These are phyloP conservation scores for Cosmopolites sordidus DNA, from an alignment of 2,888 invertebrate genomes.

Conservation along the genomic window DNA sequence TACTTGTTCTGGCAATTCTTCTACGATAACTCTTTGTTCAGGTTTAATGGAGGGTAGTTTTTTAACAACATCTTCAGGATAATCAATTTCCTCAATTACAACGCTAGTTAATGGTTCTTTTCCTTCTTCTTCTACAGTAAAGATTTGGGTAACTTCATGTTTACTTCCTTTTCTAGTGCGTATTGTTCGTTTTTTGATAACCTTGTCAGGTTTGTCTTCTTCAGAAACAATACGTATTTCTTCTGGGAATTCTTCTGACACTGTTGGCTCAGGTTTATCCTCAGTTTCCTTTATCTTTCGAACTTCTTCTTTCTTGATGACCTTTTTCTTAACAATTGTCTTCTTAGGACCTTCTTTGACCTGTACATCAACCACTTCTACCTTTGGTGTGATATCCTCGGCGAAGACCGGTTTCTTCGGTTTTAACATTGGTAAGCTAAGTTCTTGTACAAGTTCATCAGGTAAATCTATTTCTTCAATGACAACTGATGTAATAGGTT, in stretches of 20 bases:
- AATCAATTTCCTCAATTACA: slow-evolving; percentile 38
- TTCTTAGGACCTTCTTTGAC: slow-evolving; percentile 33
- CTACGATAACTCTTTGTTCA: slow-evolving; percentile 32
- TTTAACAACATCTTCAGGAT: slow-evolving; percentile 34
- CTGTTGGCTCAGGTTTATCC: slow-evolving; percentile 19
- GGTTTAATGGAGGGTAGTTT: slow-evolving; percentile 39
- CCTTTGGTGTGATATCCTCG: slow-evolving; percentile 23
- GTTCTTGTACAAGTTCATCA: slow-evolving; percentile 40
- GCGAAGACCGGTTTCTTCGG: slow-evolving; percentile 18
- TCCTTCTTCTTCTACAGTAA: slow-evolving; percentile 45
- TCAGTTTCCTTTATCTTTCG: slow-evolving; percentile 27
- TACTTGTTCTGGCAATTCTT: slow-evolving; percentile 31
- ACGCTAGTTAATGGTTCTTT: slow-evolving; percentile 44
- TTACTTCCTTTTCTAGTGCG: slow-evolving; percentile 44
- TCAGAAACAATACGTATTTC: slow-evolving; percentile 43
- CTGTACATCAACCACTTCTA: slow-evolving; percentile 27
- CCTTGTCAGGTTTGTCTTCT: slow-evolving; percentile 34
- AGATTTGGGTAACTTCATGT: slow-evolving; percentile 41
- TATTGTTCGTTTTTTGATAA: slow-evolving; percentile 44
- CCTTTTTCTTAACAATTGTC: slow-evolving; percentile 25
- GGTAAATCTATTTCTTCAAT: slow-evolving; percentile 34
- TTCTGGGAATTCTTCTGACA: slow-evolving; percentile 45
- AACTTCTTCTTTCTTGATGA: slow-evolving; percentile 11
- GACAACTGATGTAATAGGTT: slow-evolving; percentile 43
- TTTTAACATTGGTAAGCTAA: slow-evolving; percentile 32